phyloP scores from a whole-genome alignment of 2,113 vertebrate species.

The Myrmecobius fasciatus region DNA sequence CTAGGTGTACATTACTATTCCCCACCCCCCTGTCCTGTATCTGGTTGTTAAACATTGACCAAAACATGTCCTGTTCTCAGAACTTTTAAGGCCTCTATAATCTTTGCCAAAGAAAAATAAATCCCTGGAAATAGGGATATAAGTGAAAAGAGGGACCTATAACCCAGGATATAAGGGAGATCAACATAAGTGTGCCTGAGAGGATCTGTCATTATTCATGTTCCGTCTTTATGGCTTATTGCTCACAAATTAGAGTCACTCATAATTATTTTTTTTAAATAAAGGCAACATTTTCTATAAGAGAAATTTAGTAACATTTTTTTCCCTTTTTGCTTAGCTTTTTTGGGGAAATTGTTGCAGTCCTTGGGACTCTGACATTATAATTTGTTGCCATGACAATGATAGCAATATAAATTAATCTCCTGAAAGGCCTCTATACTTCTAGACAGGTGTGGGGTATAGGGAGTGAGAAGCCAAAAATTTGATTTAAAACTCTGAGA shows the following conservation, averaged over 20 bases:
- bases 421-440: constrained; percentile 38
- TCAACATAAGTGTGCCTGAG: background rate
- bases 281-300: background rate
- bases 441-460: constrained; percentile 1
- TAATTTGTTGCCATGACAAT: constrained; percentile 61
- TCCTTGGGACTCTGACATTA: constrained; percentile 41
- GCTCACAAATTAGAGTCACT: background rate
- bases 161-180: background rate
- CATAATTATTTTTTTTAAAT: background rate
- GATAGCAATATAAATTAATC: constrained; percentile 46
- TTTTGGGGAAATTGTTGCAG: constrained; percentile 37
- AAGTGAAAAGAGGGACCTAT: background rate
- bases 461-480: constrained; percentile 41
- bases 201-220: background rate
- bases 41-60: background rate
- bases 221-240: constrained; percentile 33
- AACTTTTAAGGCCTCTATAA: background rate
- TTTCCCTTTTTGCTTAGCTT: constrained; percentile 27
- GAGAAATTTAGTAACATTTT: constrained; percentile 32
- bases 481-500: constrained; percentile 60
- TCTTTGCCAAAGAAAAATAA: background rate
- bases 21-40: no score
- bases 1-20: background rate
- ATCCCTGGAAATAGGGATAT: background rate
- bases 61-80: background rate